A percentile compares a stretch with the other conserved stretches of the same genome.
phyloP scores from a whole-genome alignment of 2,888 invertebrate genomes.

The Meiosimyza decipiens region DNA sequence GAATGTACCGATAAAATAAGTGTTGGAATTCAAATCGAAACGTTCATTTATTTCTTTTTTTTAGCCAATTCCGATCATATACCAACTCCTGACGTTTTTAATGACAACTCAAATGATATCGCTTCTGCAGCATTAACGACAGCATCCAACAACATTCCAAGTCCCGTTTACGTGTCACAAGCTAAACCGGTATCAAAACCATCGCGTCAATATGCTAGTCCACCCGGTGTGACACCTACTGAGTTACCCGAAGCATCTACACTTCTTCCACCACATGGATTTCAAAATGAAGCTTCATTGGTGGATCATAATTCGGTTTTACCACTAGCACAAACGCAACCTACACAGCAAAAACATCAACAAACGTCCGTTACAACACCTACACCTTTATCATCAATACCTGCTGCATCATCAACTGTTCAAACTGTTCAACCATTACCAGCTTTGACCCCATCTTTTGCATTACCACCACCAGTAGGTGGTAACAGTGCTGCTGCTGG shows the following conservation, averaged over 20 bases:
- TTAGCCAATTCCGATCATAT: conserved; percentile 33
- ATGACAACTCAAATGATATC: conserved; percentile 44
- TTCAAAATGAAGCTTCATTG: conserved; percentile 44
- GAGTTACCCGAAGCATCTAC: conserved; percentile 37
- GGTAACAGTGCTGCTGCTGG: conserved; percentile 34
- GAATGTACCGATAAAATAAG: too few relatives aligned
- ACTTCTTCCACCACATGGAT: conserved; percentile 47
- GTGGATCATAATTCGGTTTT: conserved; percentile 32
- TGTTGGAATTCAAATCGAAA: not conserved
- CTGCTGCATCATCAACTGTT: conserved; percentile 19
- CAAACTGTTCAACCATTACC: conserved; percentile 46
- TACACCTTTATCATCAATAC: conserved; percentile 22
- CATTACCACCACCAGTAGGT: conserved; percentile 44
- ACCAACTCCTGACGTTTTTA: conserved; percentile 35
- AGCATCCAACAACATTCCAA: conserved; percentile 48
- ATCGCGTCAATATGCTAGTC: conserved; percentile 54
- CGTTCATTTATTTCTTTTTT: not conserved
- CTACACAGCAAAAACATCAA: conserved; percentile 17
- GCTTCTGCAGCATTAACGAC: conserved; percentile 27
- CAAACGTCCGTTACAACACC: conserved; percentile 36
- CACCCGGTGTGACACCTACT: conserved; percentile 47
- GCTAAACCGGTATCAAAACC: conserved; percentile 57
- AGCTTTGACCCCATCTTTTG: conserved; percentile 51
- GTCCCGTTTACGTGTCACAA: conserved; percentile 56
- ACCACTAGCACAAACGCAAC: conserved; percentile 30